Conservation (phyloP, 2,797 vertebrate species). For the Basileuterus tristriatus region DNA sequence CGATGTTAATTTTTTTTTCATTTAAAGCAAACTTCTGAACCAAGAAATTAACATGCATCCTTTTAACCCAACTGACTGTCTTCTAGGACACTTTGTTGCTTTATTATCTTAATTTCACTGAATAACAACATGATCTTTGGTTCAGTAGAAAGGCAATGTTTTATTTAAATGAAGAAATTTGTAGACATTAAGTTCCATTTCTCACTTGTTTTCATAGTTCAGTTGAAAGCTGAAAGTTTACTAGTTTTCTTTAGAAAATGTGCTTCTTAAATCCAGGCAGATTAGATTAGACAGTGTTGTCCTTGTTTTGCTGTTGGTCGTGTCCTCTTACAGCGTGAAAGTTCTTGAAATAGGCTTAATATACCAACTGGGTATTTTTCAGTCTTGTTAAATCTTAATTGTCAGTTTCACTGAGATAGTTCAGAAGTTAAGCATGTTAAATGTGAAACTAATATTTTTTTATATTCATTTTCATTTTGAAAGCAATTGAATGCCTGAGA, state of each 20-base stretch:
- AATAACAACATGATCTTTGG: neutral
- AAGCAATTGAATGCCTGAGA: neutral
- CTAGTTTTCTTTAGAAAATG: neutral
- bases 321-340: neutral
- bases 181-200: neutral
- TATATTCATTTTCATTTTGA: neutral
- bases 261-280: neutral
- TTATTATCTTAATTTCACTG: neutral
- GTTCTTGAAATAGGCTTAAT: neutral
- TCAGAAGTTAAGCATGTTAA: neutral
- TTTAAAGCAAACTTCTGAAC: neutral
- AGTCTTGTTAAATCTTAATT: neutral
- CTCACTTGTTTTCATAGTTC: neutral
- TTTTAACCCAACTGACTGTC: neutral
- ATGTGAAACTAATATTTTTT: neutral
- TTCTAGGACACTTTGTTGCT: neutral
- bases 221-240: neutral
- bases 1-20: rapidly evolving
- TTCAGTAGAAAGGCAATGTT: neutral
- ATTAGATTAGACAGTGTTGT: neutral
- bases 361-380: neutral
- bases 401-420: neutral
- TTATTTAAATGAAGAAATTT: neutral
- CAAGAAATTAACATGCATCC: neutral
- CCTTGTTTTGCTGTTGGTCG: neutral